phyloP scores from a whole-genome alignment of 2,113 vertebrate genomes.

The Trematocara nigrifrons region DNA sequence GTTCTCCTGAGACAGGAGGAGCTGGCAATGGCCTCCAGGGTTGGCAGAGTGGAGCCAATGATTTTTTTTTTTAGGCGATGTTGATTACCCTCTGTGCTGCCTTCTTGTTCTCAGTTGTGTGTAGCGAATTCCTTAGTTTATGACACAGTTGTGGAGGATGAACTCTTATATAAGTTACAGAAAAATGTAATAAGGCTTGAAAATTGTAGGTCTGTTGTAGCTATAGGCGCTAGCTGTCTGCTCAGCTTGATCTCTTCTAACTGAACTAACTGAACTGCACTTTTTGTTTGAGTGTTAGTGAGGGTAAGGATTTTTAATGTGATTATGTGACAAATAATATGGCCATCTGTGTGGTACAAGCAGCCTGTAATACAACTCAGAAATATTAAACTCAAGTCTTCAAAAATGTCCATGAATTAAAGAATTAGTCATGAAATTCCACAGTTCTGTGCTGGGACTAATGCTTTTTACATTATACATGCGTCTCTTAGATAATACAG shows the following conservation, averaged over 20 bases:
- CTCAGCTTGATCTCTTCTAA: background rate
- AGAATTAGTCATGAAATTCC: background rate
- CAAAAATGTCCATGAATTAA: background rate
- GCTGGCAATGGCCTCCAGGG: background rate
- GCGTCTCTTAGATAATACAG: background rate
- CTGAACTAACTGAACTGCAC: background rate
- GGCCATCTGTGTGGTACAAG: background rate
- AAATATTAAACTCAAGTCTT: background rate
- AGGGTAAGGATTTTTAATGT: background rate
- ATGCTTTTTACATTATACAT: background rate
- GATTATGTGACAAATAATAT: background rate
- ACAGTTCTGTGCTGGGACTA: background rate
- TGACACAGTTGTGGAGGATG: background rate
- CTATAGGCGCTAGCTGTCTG: background rate
- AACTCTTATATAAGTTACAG: background rate
- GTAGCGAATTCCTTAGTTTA: background rate
- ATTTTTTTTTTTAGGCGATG: background rate
- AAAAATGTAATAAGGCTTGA: background rate
- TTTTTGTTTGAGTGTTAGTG: background rate
- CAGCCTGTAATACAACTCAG: background rate
- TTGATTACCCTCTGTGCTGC: background rate
- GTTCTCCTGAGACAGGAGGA: background rate
- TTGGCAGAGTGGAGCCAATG: background rate
- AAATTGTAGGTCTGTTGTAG: background rate
- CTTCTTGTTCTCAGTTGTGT: background rate